phyloP scores from a whole-genome alignment of 2,888 invertebrate species.

The Itoplectis maculator region DNA sequence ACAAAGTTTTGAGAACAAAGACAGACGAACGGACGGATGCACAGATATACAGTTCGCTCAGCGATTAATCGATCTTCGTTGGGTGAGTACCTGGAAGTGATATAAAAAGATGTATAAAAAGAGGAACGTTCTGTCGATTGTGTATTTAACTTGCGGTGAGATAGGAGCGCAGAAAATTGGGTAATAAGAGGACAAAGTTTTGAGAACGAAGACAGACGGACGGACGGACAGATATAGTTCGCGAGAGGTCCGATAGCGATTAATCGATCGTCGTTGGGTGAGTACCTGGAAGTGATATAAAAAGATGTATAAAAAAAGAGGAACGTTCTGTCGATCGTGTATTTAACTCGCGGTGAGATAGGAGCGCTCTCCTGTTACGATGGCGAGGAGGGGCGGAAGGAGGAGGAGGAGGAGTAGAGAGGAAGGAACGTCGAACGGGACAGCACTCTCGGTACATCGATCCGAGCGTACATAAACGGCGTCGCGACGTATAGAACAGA shows the following conservation, averaged over 20 bases:
- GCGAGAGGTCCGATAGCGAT: slow-evolving; percentile 34
- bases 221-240: neutral
- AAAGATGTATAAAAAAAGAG: neutral
- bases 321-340: slow-evolving; percentile 14
- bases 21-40: too few relatives aligned
- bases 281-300: slow-evolving; percentile 51
- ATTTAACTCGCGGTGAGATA: slow-evolving; percentile 22
- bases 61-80: slow-evolving; percentile 32
- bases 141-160: slow-evolving; percentile 19
- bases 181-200: neutral
- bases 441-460: slow-evolving; percentile 63
- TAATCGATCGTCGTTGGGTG: slow-evolving; percentile 48
- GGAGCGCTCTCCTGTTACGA: slow-evolving; percentile 37
- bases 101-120: neutral
- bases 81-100: slow-evolving; percentile 61
- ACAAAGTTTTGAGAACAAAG: slow-evolving; percentile 9
- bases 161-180: slow-evolving; percentile 28
- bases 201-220: neutral
- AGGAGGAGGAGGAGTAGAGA: slow-evolving; percentile 29
- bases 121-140: neutral
- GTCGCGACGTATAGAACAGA: slow-evolving; percentile 44
- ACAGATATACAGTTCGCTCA: too few relatives aligned
- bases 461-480: slow-evolving; percentile 55
- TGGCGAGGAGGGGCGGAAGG: slow-evolving; percentile 23
- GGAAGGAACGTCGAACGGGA: slow-evolving; percentile 55